Percentiles rank a stretch among this genome's conserved stretches.
Evolutionary conservation across 2,797 vertebrate species (phyloP).

Genomic region (Liasis olivaceus): DNA sequence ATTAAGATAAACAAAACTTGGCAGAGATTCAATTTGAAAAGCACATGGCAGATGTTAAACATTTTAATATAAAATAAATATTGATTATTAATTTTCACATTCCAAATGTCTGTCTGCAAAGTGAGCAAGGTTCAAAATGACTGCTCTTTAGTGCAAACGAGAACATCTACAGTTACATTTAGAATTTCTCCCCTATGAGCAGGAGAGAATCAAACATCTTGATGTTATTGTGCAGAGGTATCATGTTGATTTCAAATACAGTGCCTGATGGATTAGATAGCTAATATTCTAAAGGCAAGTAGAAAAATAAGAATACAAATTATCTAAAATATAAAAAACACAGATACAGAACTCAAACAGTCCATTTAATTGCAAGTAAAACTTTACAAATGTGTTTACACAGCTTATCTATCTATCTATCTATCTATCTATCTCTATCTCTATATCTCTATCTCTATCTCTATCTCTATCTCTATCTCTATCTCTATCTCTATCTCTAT

Average conservation of each 20-base stretch:
- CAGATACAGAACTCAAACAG: neutral
- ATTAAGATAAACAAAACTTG: neutral
- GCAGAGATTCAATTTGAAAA: neutral
- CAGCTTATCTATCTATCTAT: too few species aligned
- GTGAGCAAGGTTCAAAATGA: neutral
- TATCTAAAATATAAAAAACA: constrained; percentile 9
- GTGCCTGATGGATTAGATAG: neutral
- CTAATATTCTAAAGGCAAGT: neutral
- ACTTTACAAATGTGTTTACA: neutral
- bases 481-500: too few species aligned
- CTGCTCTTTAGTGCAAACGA: neutral
- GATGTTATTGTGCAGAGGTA: neutral
- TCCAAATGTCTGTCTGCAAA: neutral
- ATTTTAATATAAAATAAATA: neutral
- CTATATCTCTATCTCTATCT: too few species aligned
- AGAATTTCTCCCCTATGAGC: neutral
- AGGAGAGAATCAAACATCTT: neutral
- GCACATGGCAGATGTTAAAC: neutral
- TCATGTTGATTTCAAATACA: neutral
- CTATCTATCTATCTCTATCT: too few species aligned
- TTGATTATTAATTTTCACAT: neutral
- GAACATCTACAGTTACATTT: constrained; percentile 3
- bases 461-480: too few species aligned
- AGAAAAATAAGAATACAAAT: neutral
- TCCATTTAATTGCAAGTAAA: neutral